Base-by-base conservation (phyloP, 2,113 vertebrate genomes). In the Nymphicus hollandicus region DNA sequence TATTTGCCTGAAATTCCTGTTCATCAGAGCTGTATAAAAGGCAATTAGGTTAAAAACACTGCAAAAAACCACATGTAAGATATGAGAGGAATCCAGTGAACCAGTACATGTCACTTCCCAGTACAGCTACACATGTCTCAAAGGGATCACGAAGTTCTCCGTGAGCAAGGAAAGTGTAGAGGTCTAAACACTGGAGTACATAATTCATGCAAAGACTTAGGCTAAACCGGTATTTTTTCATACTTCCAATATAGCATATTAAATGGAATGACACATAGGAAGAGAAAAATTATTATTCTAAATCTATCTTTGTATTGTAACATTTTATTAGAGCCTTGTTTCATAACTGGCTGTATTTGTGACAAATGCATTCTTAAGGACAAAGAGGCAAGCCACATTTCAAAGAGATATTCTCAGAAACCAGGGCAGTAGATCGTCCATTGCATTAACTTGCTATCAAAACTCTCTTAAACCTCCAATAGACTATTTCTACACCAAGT, bases 361-460 rank as follows among this genome's bases (percentile, higher is more conserved):
- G 83, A 95, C 37, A 84, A 96, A 93, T 61, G 73, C 10, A 4
- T 81, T 96, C 88, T 83, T 82, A 91, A 93, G 91, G 84, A 89
- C 1, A 6, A 82, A 53, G 85, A 69, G 79, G 94, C 0, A 3
- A 91, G 94, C 56, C 84, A 88, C 96, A 70, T 96, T 87, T 96
- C 56, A 71, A 73, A 88, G 93, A 81, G 91, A 95, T 91, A 68
- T 61, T 76, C 95, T 88, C 89, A 95, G 94, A 92, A 96, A 97
- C 88, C 95, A 71, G 91, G 92, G 82, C 91, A 88, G 91, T 88
- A 76, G 91, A 96, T 97, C 37, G 33, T 63, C 94, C 80, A 93
- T 81, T 35, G 92, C 89, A 93, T 96, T 97, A 97, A 94, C 81
- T 95, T 81, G 61, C 95, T 94, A 84, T 88, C 50, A 88, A 92